A percentile compares a stretch with the other conserved stretches of the same genome.
Evolutionary conservation across 2,113 vertebrate species (phyloP).

Genomic region (Synodontis membranacea): DNA sequence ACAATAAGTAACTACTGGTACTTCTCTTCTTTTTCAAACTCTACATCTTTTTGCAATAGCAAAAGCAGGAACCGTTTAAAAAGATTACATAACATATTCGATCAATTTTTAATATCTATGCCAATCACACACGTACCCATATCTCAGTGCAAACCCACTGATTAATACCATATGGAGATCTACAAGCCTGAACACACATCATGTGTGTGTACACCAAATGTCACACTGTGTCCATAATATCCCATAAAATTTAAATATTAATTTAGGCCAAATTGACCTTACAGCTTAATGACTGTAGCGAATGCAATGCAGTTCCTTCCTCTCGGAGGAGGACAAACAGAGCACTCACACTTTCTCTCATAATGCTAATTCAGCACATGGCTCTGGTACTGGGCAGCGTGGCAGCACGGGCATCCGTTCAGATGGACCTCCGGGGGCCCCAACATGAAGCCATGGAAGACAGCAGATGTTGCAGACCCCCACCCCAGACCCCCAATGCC

Average conservation of each 20-base stretch:
- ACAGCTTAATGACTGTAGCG: constrained; percentile 50
- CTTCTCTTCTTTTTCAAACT: constrained; percentile 21
- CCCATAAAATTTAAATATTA: constrained; percentile 53
- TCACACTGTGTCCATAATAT: constrained; percentile 40
- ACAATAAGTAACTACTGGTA: not conserved
- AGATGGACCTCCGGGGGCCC: constrained; percentile 43
- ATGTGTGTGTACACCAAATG: constrained; percentile 44
- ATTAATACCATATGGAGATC: constrained; percentile 28
- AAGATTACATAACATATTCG: not conserved
- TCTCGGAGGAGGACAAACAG: constrained; percentile 30
- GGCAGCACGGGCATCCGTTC: constrained; percentile 41
- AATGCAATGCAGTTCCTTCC: constrained; percentile 46
- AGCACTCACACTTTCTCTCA: constrained; percentile 9
- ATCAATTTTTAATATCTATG: not conserved
- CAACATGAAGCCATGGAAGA: constrained; percentile 49
- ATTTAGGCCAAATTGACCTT: constrained; percentile 61
- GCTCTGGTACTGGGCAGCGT: constrained; percentile 33
- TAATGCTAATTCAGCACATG: constrained; percentile 39
- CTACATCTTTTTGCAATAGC: not conserved
- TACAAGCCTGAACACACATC: constrained; percentile 31
- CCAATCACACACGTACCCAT: not conserved
- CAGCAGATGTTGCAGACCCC: constrained; percentile 54
- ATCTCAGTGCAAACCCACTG: not conserved
- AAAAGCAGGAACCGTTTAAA: not conserved
- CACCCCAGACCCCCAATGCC: constrained; percentile 25